These are phyloP conservation scores for Stegodyphus mimosarum DNA, from an alignment of 1,140 invertebrate species.

Conservation along the genomic window DNA sequence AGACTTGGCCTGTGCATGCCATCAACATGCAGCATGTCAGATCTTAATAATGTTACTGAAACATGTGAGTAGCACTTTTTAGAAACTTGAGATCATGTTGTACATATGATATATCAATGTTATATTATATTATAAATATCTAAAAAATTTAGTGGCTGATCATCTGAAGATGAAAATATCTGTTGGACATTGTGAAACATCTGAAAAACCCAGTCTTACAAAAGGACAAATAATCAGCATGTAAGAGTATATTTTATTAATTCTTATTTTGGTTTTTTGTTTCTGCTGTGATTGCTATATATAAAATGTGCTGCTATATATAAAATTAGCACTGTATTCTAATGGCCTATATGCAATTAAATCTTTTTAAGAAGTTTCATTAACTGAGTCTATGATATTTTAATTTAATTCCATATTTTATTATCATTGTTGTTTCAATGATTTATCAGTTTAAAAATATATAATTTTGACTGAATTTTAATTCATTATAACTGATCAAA, in stretches of 20 bases:
- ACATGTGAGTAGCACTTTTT: conserved; percentile 31
- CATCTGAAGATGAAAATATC: conserved; percentile 41
- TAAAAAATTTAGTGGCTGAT: conserved; percentile 21
- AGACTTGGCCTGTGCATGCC: conserved; percentile 60
- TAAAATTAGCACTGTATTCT: too few species aligned
- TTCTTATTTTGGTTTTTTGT: not conserved
- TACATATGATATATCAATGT: too few species aligned
- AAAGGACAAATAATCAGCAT: conserved; percentile 54
- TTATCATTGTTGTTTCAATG: too few species aligned
- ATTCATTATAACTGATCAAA: too few species aligned
- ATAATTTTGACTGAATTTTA: too few species aligned
- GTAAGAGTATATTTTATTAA: conserved; percentile 6
- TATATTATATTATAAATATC: not conserved
- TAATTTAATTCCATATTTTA: too few species aligned
- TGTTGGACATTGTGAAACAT: conserved; percentile 46
- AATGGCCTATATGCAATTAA: too few species aligned
- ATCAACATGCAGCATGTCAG: conserved; percentile 51
- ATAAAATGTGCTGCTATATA: too few species aligned
- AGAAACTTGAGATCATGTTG: not conserved
- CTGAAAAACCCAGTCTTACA: conserved; percentile 20
- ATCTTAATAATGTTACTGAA: conserved; percentile 51
- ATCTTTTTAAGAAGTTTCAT: too few species aligned
- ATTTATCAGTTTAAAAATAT: too few species aligned
- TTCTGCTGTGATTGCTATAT: not conserved
- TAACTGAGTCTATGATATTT: too few species aligned